Base-by-base conservation (phyloP, 2,113 vertebrate genomes). In the Mohoua ochrocephala region DNA sequence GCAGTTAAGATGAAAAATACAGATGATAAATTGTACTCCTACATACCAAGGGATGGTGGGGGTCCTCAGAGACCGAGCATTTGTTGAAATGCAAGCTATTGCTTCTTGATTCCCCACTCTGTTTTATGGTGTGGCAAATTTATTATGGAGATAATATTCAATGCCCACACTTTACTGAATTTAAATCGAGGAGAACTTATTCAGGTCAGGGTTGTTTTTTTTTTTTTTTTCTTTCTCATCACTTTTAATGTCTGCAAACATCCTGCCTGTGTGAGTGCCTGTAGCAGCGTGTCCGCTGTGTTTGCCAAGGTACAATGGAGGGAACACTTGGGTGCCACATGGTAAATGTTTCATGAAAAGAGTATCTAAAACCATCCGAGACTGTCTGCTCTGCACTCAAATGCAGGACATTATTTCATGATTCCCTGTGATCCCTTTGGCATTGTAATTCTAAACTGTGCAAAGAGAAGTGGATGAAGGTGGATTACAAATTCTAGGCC, bases 281-380 rank as follows among this genome's bases (percentile, higher is more conserved):
- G 84, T 14, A 94, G 53, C 91, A 92, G 94, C 61, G 2, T 22
- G 54, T 74, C 63, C 1, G 1, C 84, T 61, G 67, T 83, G 91
- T 90, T 95, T 87, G 95, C 94, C 80, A 30, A 95, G 83, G 91
- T 77, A 84, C 92, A 73, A n/a, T 83, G 95, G 82, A 79, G 77
- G 37, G 76, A 86, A 90, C 52, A 13, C 93, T 83, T 88, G 5
- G 9, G 89, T 91, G 84, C 93, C 79, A 94, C 95, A 71, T 45
- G 70, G 94, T 87, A 93, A 97, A 95, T 94, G 93, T 96, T 95
- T 95, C 93, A 95, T 96, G 95, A 93, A 97, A 95, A 83, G 95
- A 89, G 90, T 83, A 96, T 96, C 94, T 94, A 95, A 97, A 93
- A 77, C 87, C 79, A 71, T 37, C 88, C 74, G 42, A 89, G 90